Conservation (phyloP, 2,888 invertebrate genomes). For the Rhagonycha lutea region DNA sequence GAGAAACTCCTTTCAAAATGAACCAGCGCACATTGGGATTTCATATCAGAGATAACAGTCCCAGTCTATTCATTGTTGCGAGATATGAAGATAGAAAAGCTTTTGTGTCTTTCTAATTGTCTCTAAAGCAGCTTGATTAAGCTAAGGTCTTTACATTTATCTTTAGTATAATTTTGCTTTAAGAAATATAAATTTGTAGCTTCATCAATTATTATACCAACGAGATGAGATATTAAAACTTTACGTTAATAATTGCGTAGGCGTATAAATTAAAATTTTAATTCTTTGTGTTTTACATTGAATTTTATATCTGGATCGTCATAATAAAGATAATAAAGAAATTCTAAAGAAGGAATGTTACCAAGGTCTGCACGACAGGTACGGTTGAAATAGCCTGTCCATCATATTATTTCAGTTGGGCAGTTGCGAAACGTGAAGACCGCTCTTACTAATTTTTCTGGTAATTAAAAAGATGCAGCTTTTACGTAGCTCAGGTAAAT, state of each 20-base stretch:
- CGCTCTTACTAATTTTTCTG: no score
- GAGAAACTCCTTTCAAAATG: slow-evolving; percentile 14
- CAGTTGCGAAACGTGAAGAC: no score
- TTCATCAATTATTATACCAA: slow-evolving; percentile 15
- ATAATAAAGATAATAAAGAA: no score
- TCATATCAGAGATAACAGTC: slow-evolving; percentile 26
- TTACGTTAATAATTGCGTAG: neutral
- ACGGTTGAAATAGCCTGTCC: no score
- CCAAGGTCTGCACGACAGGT: no score
- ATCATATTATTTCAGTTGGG: no score
- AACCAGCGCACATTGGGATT: slow-evolving; percentile 19
- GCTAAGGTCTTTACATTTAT: slow-evolving; percentile 27
- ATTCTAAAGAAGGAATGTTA: no score
- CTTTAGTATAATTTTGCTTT: slow-evolving; percentile 14
- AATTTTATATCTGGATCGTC: no score
- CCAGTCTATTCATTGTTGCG: slow-evolving; percentile 25
- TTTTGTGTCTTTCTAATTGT: slow-evolving; percentile 30
- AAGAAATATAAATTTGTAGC: slow-evolving; percentile 22
- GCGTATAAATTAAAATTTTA: neutral
- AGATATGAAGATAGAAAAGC: slow-evolving; percentile 26
- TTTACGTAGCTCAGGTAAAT: no score
- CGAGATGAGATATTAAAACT: neutral
- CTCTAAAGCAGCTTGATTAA: slow-evolving; percentile 29
- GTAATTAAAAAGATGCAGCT: no score
- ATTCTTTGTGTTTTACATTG: neutral